These are phyloP conservation scores for Oreochromis mossambicus DNA, from an alignment of 2,797 vertebrate genomes.

Conservation along the genomic window DNA sequence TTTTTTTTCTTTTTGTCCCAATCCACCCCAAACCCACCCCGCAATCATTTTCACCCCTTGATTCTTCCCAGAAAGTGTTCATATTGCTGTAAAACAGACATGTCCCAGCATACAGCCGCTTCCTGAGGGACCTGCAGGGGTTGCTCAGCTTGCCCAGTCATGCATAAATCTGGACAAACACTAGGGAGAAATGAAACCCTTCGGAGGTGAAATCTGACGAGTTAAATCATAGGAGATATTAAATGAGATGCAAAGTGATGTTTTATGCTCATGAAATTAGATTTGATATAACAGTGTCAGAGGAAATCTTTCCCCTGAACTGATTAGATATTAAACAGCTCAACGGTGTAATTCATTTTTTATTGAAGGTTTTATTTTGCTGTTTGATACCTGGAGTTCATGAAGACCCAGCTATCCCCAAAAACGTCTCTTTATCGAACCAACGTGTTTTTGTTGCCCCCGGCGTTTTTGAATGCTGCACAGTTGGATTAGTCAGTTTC, in stretches of 20 bases:
- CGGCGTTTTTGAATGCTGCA: neutral
- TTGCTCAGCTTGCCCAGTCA: neutral
- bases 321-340: neutral
- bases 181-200: neutral
- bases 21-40: neutral
- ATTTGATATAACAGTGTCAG: conserved; percentile 4
- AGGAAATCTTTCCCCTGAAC: conserved; percentile 3
- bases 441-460: neutral
- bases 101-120: neutral
- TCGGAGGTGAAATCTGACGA: neutral
- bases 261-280: conserved; percentile 10
- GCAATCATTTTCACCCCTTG: neutral
- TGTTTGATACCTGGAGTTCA: neutral
- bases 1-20: neutral
- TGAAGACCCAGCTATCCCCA: neutral
- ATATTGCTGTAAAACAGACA: neutral
- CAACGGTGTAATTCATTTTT: neutral
- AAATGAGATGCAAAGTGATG: neutral
- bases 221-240: neutral
- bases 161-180: neutral
- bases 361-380: conserved; percentile 7
- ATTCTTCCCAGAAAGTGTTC: neutral
- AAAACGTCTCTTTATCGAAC: neutral
- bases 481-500: neutral
- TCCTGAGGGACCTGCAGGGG: neutral